Evolutionary conservation across 2,797 vertebrate species (phyloP).

Genomic region (Fringilla coelebs): DNA sequence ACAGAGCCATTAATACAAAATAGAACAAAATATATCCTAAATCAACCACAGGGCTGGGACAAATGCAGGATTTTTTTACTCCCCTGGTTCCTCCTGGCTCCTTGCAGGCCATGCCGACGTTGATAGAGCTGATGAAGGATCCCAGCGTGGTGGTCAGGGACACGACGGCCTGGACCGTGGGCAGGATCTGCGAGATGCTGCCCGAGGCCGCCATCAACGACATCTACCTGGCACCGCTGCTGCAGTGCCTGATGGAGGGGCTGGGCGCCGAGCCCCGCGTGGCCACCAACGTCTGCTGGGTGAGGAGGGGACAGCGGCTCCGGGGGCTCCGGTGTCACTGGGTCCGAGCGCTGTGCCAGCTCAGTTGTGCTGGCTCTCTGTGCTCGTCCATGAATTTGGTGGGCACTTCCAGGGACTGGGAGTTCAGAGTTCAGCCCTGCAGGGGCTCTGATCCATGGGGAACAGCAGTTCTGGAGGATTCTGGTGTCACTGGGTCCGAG

Average conservation of each 20-base stretch:
- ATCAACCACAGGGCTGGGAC: no score
- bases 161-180: conserved; percentile 96
- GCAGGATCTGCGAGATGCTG: conserved; percentile 94
- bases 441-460: no score
- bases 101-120: conserved; percentile 90
- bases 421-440: no score
- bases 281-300: conserved; percentile 98
- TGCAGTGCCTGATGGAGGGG: conserved; percentile 96
- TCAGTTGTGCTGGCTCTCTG: rapidly evolving
- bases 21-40: no score
- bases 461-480: no score
- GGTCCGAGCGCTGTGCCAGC: rapidly evolving
- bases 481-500: no score
- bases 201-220: conserved; percentile 97
- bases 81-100: no score
- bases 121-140: conserved; percentile 98
- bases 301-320: background rate
- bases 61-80: no score
- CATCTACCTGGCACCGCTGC: conserved; percentile 88
- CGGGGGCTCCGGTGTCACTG: rapidly evolving
- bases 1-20: no score
- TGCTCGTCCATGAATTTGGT: rapidly evolving
- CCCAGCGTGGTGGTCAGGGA: conserved; percentile 95
- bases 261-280: conserved; percentile 93
- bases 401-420: rapidly evolving